Conservation (phyloP, 64 coral and sea anemone species). For the Dendrophyllia cribrosa region DNA sequence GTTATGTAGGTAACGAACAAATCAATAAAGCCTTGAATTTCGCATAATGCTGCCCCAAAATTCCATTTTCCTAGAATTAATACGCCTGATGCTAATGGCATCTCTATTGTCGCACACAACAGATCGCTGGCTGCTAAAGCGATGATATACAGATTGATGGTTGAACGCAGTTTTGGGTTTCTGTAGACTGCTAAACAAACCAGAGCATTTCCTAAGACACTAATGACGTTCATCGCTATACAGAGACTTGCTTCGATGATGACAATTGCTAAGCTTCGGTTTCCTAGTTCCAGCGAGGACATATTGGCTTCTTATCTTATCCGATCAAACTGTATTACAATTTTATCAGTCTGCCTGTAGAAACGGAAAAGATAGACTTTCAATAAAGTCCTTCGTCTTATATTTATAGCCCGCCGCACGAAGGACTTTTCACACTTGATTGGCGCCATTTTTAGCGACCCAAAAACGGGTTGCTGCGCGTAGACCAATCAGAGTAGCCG, state of each 20-base stretch:
- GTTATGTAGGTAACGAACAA: neutral
- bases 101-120: constrained; percentile 16
- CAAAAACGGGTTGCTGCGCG: no score
- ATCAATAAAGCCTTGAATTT: constrained; percentile 53
- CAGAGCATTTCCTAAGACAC: neutral
- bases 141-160: constrained; percentile 14
- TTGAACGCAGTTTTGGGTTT: constrained; percentile 15
- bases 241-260: constrained; percentile 2
- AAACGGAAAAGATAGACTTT: no score
- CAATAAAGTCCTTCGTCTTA: no score
- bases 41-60: constrained; percentile 28
- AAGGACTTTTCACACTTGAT: no score
- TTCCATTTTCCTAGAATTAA: constrained; percentile 33
- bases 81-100: neutral
- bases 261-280: neutral
- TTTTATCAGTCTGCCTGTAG: no score
- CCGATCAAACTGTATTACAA: no score
- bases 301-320: no score
- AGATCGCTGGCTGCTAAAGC: constrained; percentile 29
- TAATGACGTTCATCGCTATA: neutral
- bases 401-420: no score
- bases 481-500: no score
- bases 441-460: no score
- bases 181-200: constrained; percentile 17
- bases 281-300: neutral